Percentiles rank a stretch among this genome's conserved stretches.
Conservation (phyloP, 1,140 invertebrate genomes). For the Acromyrmex charruanus region DNA sequence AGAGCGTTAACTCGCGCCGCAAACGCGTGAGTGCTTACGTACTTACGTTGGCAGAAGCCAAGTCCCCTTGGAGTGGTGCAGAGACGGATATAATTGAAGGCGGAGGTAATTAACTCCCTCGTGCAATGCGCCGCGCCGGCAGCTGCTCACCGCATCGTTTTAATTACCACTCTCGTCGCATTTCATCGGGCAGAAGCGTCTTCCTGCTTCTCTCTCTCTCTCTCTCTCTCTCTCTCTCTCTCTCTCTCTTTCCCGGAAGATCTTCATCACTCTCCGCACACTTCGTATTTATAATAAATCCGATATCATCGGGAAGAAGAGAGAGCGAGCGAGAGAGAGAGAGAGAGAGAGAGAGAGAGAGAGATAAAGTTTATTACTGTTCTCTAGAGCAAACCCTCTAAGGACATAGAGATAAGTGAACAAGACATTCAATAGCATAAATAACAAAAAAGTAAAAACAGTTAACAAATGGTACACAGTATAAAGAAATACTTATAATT, state of each 20-base stretch:
- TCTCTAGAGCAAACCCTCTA: no score
- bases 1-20: slow-evolving; percentile 35
- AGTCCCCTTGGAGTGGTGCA: slow-evolving; percentile 83
- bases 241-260: slow-evolving; percentile 36
- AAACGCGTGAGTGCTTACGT: slow-evolving; percentile 74
- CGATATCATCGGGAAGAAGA: slow-evolving; percentile 65
- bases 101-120: slow-evolving; percentile 85
- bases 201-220: slow-evolving; percentile 21
- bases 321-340: background rate
- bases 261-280: slow-evolving; percentile 53
- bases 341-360: slow-evolving; percentile 13
- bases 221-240: slow-evolving; percentile 10
- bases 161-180: slow-evolving; percentile 84
- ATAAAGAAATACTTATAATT: no score
- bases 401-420: no score
- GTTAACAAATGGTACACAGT: no score
- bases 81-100: slow-evolving; percentile 84
- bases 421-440: no score
- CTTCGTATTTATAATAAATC: slow-evolving; percentile 82
- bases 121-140: slow-evolving; percentile 72
- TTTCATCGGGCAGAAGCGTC: slow-evolving; percentile 83
- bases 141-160: slow-evolving; percentile 81
- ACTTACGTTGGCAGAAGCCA: slow-evolving; percentile 73
- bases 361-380: background rate
- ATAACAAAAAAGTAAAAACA: no score